A percentile compares a stretch with the other conserved stretches of the same genome.
Evolutionary conservation across 1,140 invertebrate genomes (phyloP).

Genomic region (Hylyphantes graminicola): DNA sequence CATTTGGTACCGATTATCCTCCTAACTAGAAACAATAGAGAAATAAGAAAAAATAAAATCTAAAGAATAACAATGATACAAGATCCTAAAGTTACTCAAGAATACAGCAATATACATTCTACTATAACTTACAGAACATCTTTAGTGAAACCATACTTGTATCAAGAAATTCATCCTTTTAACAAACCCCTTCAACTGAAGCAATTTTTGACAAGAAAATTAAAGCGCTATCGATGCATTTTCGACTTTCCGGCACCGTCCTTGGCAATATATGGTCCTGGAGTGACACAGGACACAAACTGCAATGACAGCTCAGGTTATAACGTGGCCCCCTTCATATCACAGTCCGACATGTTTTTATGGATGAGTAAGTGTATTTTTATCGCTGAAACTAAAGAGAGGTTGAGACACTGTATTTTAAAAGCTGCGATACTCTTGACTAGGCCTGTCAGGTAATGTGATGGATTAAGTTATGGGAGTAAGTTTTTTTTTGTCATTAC

Average conservation of each 20-base stretch:
- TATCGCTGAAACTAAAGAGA: constrained; percentile 17
- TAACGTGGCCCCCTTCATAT: constrained; percentile 18
- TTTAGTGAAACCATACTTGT: too few species aligned
- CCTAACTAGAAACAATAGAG: too few species aligned
- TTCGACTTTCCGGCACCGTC: not conserved
- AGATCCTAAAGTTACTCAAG: too few species aligned
- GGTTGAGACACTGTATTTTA: constrained; percentile 30
- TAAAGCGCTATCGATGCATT: constrained; percentile 22
- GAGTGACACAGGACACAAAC: constrained; percentile 37
- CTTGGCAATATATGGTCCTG: constrained; percentile 27
- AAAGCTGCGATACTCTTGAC: constrained; percentile 10
- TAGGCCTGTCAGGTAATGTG: constrained; percentile 25
- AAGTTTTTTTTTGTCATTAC: constrained; percentile 31
- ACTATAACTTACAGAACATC: too few species aligned
- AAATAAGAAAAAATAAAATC: too few species aligned
- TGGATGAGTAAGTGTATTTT: constrained; percentile 34
- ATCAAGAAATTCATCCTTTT: too few species aligned
- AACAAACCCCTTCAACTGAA: too few species aligned
- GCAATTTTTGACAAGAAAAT: constrained; percentile 34
- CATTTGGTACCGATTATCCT: too few species aligned
- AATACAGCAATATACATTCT: too few species aligned
- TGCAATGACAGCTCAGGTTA: constrained; percentile 24
- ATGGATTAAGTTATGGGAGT: constrained; percentile 22
- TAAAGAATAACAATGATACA: too few species aligned
- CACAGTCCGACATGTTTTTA: constrained; percentile 32